phyloP scores from a whole-genome alignment of 2,888 invertebrate species.

The Parnassius mnemosyne region DNA sequence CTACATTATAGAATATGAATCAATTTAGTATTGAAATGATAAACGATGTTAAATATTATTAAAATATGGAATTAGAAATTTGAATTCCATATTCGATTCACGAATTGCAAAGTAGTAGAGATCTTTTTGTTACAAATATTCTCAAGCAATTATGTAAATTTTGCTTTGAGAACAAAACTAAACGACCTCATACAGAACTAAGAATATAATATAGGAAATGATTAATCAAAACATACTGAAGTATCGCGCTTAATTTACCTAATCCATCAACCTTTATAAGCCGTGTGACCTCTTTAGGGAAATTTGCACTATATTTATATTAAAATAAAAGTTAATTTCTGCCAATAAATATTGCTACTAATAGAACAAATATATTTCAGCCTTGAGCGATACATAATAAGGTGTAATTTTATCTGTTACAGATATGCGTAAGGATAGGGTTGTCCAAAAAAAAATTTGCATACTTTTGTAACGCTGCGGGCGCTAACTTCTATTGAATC shows the following conservation, averaged over 20 bases:
- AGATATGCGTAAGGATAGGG: conserved; percentile 22
- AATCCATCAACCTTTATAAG: conserved; percentile 30
- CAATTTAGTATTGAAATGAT: too few relatives aligned
- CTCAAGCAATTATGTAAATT: conserved; percentile 36
- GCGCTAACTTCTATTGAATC: conserved; percentile 34
- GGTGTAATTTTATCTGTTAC: conserved; percentile 23
- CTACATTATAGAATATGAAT: too few relatives aligned
- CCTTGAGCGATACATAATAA: neutral
- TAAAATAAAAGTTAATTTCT: conserved; percentile 1
- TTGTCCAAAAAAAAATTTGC: conserved; percentile 35
- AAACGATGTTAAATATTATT: too few relatives aligned
- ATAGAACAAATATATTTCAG: conserved; percentile 1
- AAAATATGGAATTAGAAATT: neutral
- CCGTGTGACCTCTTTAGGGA: neutral
- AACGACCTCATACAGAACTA: conserved; percentile 31
- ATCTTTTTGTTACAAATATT: conserved; percentile 13
- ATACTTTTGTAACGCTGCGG: conserved; percentile 37
- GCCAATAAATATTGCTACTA: neutral
- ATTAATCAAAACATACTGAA: conserved; percentile 37
- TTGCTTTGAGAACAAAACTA: conserved; percentile 34
- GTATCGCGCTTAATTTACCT: conserved; percentile 29
- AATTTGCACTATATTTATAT: conserved; percentile 10
- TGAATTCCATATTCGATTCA: neutral
- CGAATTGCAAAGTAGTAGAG: neutral
- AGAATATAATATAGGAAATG: conserved; percentile 37